These are phyloP conservation scores for Uloborus plumipes DNA, from an alignment of 2,888 invertebrate genomes.

Conservation along the genomic window DNA sequence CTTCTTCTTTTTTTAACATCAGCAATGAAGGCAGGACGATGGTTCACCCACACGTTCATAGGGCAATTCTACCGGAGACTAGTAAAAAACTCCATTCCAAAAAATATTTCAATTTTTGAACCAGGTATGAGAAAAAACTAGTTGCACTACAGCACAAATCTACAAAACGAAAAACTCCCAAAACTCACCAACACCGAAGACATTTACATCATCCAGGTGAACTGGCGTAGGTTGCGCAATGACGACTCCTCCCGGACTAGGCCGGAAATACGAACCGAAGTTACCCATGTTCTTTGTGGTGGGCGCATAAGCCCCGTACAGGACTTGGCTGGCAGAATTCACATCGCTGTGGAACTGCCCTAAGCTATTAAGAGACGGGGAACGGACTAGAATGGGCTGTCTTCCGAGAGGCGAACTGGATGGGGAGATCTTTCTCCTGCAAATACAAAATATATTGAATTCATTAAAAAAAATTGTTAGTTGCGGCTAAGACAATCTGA, in stretches of 20 bases:
- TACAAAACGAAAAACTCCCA: not conserved
- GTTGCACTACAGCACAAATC: too few species aligned
- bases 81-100: too few species aligned
- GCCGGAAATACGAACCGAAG: slow-evolving; percentile 45
- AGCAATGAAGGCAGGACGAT: too few species aligned
- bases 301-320: slow-evolving; percentile 28
- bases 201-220: slow-evolving; percentile 55
- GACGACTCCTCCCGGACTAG: slow-evolving; percentile 50
- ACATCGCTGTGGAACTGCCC: slow-evolving; percentile 41
- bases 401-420: slow-evolving; percentile 27
- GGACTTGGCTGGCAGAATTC: slow-evolving; percentile 17
- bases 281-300: slow-evolving; percentile 47
- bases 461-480: too few species aligned
- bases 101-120: too few species aligned
- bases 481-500: too few species aligned
- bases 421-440: slow-evolving; percentile 59
- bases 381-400: slow-evolving; percentile 52
- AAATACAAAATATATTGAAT: not conserved
- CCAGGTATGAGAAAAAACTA: too few species aligned
- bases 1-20: too few species aligned
- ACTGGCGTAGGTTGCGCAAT: slow-evolving; percentile 54
- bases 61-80: too few species aligned
- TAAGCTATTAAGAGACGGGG: slow-evolving; percentile 50
- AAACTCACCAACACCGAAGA: slow-evolving; percentile 44
- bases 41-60: too few species aligned